These are phyloP conservation scores for Hyposmocoma kahamanoa DNA, from an alignment of 1,140 invertebrate genomes.

Conservation along the genomic window DNA sequence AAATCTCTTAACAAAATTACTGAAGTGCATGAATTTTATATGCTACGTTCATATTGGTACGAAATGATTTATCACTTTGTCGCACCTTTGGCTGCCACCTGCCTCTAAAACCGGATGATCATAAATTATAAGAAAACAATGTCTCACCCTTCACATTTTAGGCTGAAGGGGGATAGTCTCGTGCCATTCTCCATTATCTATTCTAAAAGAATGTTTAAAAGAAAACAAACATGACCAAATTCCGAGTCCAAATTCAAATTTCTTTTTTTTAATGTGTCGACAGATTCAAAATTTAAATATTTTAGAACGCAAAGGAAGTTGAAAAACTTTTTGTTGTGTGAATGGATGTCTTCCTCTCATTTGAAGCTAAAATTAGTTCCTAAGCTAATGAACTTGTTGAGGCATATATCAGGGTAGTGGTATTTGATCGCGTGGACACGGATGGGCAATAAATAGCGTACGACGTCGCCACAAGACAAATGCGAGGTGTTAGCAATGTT, in stretches of 20 bases:
- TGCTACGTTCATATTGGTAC: background rate
- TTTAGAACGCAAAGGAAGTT: background rate
- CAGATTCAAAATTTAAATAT: no score
- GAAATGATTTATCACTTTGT: slow-evolving; percentile 11
- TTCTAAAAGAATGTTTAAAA: no score
- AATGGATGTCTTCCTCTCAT: slow-evolving; percentile 36
- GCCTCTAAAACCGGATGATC: slow-evolving; percentile 47
- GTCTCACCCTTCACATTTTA: slow-evolving; percentile 38
- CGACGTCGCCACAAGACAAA: slow-evolving; percentile 41
- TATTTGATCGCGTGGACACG: slow-evolving; percentile 33
- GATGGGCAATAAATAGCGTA: slow-evolving; percentile 34
- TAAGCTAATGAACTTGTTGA: slow-evolving; percentile 49
- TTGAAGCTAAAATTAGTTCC: slow-evolving; percentile 38
- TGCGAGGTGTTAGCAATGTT: no score
- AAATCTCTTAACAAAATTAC: no score
- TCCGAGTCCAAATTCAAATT: no score
- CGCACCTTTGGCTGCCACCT: slow-evolving; percentile 50
- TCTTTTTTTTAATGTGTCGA: no score
- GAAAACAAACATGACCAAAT: no score
- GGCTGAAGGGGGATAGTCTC: slow-evolving; percentile 45
- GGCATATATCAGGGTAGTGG: slow-evolving; percentile 29
- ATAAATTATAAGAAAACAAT: slow-evolving; percentile 57
- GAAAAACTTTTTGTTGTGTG: background rate
- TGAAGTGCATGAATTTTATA: no score
- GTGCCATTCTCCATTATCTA: no score